Percentiles rank a stretch among this genome's conserved stretches.
Evolutionary conservation across 1,140 invertebrate species (phyloP).

Genomic region (Zaprionus kolodkinae): DNA sequence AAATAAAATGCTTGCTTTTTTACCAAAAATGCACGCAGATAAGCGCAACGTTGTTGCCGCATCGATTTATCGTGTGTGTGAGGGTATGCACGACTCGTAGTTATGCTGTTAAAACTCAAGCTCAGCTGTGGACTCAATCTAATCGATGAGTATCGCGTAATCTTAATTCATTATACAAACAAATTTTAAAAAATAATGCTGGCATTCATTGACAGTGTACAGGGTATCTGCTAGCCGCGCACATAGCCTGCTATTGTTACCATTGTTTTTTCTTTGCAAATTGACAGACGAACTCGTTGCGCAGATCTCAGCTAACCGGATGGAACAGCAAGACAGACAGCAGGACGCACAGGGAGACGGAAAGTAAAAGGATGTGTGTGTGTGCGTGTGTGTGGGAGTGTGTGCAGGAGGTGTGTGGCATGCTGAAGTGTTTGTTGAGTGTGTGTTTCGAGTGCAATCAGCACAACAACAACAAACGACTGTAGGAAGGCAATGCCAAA

Average conservation of each 20-base stretch:
- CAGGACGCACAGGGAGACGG: conserved; percentile 25
- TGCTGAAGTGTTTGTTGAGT: conserved; percentile 62
- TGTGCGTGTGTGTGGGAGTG: no score
- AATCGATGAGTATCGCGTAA: no score
- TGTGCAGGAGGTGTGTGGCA: conserved; percentile 43
- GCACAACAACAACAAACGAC: conserved; percentile 50
- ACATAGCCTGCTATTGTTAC: neutral
- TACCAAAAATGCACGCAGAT: conserved; percentile 69
- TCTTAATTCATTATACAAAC: no score
- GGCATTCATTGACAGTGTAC: no score
- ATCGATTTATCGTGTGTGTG: conserved; percentile 35
- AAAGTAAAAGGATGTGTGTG: conserved; percentile 50
- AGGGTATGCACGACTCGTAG: neutral
- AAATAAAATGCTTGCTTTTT: conserved; percentile 51
- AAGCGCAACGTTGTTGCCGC: conserved; percentile 56
- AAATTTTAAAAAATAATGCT: no score
- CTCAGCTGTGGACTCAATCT: no score
- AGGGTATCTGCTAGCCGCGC: conserved; percentile 10
- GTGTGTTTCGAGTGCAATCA: conserved; percentile 74
- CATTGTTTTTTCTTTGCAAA: conserved; percentile 49
- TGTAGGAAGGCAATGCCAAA: conserved; percentile 38
- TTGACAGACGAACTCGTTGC: conserved; percentile 46
- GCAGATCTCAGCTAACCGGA: conserved; percentile 48
- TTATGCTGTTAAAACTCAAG: neutral
- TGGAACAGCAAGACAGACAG: conserved; percentile 35